A percentile compares a stretch with the other conserved stretches of the same genome.
Evolutionary conservation across 2,797 vertebrate genomes (phyloP).

Genomic region (Sebastes cheni): DNA sequence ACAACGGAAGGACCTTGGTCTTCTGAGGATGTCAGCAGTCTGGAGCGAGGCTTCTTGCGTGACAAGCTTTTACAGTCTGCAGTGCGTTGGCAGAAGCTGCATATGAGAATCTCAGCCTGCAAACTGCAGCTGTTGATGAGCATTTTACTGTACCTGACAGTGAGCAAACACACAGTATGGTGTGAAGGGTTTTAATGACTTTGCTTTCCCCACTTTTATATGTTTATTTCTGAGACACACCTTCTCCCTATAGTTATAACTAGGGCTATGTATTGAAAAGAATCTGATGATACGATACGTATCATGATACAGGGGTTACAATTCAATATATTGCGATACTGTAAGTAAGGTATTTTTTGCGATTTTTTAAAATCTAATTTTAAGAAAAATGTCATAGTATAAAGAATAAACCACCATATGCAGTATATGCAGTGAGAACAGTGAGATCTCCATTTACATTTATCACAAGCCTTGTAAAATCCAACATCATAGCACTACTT

Average conservation of each 20-base stretch:
- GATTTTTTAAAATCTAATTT: too few species aligned
- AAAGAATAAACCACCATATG: too few species aligned
- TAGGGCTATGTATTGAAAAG: too few species aligned
- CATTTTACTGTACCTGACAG: constrained; percentile 8
- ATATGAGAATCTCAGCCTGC: background rate
- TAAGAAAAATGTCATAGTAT: too few species aligned
- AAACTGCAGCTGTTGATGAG: constrained; percentile 21
- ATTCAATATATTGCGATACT: too few species aligned
- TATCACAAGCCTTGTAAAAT: too few species aligned
- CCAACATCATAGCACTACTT: too few species aligned
- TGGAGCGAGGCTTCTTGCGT: constrained; percentile 16
- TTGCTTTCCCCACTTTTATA: background rate
- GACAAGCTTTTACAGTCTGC: constrained; percentile 28
- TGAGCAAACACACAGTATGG: background rate
- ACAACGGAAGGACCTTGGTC: constrained; percentile 44
- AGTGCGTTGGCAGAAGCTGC: constrained; percentile 18
- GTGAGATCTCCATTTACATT: too few species aligned
- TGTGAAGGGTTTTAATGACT: background rate
- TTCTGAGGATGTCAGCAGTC: constrained; percentile 41
- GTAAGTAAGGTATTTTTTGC: too few species aligned
- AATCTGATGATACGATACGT: too few species aligned
- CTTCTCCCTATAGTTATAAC: background rate
- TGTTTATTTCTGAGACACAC: background rate
- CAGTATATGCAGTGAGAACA: too few species aligned
- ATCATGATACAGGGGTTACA: too few species aligned